Percentiles rank a stretch among this genome's conserved stretches.
Evolutionary conservation across 2,888 invertebrate species (phyloP).

Genomic region (Ommatoiulus sabulosus): DNA sequence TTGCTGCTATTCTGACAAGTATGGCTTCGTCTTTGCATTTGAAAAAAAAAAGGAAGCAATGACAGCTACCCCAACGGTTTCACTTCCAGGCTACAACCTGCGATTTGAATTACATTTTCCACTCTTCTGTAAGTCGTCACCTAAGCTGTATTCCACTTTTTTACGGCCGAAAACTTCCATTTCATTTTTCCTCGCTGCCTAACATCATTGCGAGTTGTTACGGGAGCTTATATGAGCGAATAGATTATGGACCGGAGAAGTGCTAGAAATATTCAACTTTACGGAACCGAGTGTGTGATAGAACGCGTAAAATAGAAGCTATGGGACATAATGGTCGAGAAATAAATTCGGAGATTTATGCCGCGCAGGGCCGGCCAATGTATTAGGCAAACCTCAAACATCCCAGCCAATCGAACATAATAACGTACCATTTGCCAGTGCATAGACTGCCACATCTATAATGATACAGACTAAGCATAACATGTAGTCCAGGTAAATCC

Average conservation of each 20-base stretch:
- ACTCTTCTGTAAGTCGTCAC: not conserved
- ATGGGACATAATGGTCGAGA: not conserved
- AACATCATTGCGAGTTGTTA: not conserved
- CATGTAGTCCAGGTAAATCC: too few species aligned
- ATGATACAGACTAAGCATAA: too few species aligned
- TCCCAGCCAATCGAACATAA: too few species aligned
- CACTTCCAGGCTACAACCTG: not conserved
- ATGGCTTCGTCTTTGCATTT: slow-evolving; percentile 8
- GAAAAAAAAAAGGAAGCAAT: not conserved
- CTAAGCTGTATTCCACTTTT: slow-evolving; percentile 12
- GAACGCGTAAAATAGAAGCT: slow-evolving; percentile 25
- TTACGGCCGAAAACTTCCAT: not conserved
- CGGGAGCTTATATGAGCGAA: not conserved
- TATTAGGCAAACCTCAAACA: too few species aligned
- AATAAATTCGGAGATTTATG: not conserved
- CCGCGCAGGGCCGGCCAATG: not conserved
- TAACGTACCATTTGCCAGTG: too few species aligned
- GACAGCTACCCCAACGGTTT: not conserved
- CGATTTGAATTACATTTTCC: slow-evolving; percentile 2
- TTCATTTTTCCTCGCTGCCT: not conserved
- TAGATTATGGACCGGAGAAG: not conserved
- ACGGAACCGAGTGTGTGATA: not conserved
- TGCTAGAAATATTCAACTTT: not conserved
- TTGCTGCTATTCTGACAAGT: slow-evolving; percentile 6
- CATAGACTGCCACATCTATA: too few species aligned